These are phyloP conservation scores for Polyploca ridens DNA, from an alignment of 2,888 invertebrate species.

Conservation along the genomic window DNA sequence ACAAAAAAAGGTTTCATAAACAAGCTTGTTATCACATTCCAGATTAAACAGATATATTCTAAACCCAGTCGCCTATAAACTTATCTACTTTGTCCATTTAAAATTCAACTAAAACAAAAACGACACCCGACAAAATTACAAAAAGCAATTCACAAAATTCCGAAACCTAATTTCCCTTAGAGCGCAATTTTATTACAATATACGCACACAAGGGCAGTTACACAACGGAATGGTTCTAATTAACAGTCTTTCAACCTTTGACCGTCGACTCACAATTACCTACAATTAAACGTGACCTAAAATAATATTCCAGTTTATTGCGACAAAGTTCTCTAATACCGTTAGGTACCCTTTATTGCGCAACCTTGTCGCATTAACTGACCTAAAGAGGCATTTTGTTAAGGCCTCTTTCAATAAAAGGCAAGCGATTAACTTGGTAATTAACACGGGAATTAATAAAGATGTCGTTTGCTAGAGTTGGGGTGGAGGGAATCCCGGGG, in stretches of 20 bases:
- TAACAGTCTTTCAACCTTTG: slow-evolving; percentile 42
- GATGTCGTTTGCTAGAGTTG: slow-evolving; percentile 11
- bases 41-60: background rate
- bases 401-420: slow-evolving; percentile 41
- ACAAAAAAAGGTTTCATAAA: too few relatives aligned
- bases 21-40: background rate
- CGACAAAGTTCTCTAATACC: slow-evolving; percentile 45
- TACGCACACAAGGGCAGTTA: slow-evolving; percentile 8
- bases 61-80: background rate
- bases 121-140: background rate
- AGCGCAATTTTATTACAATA: slow-evolving; percentile 7
- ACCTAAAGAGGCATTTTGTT: slow-evolving; percentile 23
- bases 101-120: slow-evolving; percentile 4
- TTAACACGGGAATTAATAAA: slow-evolving; percentile 36
- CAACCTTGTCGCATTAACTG: slow-evolving; percentile 27
- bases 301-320: slow-evolving; percentile 57
- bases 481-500: background rate
- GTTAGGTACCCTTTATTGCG: slow-evolving; percentile 35
- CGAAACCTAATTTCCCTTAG: background rate
- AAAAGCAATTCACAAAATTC: slow-evolving; percentile 4
- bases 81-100: background rate
- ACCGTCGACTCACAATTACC: slow-evolving; percentile 39
- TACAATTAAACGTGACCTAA: slow-evolving; percentile 54
- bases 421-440: slow-evolving; percentile 32
- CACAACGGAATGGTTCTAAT: slow-evolving; percentile 26